Conservation (phyloP, 2,888 invertebrate genomes). For the Ceratothoa steindachneri region DNA sequence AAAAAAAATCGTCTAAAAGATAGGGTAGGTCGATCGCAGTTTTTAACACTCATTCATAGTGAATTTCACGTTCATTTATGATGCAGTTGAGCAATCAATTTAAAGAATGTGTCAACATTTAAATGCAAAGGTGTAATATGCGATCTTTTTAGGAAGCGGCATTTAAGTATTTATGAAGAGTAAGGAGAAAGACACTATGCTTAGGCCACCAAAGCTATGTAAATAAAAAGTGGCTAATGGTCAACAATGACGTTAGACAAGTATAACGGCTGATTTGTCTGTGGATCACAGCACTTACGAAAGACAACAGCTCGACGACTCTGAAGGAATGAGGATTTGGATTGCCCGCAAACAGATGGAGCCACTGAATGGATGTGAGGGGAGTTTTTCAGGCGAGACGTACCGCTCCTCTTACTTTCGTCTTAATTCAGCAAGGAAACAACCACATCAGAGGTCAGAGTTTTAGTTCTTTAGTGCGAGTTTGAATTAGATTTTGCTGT, state of each 20-base stretch:
- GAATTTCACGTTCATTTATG: neutral
- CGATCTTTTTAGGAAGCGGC: no score
- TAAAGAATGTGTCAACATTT: no score
- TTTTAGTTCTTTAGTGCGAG: neutral
- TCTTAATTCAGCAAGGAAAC: neutral
- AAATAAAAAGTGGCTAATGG: neutral
- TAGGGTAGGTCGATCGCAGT: no score
- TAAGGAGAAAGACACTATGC: neutral
- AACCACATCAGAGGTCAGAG: neutral
- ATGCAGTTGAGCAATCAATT: neutral
- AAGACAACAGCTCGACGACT: constrained; percentile 5
- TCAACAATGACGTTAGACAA: neutral
- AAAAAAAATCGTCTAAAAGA: no score
- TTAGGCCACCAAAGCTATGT: constrained; percentile 8
- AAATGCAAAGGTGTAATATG: no score
- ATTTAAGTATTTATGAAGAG: constrained; percentile 6
- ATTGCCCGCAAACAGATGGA: neutral
- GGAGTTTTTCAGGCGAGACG: neutral
- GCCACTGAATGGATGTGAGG: neutral
- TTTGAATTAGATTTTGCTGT: neutral
- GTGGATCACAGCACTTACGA: neutral
- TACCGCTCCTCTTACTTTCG: neutral
- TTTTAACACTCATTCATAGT: no score
- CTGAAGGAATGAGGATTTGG: constrained; percentile 3
- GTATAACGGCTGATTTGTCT: neutral